Evolutionary conservation across 1,140 invertebrate genomes (phyloP).

Genomic region (Macrobrachium nipponense): DNA sequence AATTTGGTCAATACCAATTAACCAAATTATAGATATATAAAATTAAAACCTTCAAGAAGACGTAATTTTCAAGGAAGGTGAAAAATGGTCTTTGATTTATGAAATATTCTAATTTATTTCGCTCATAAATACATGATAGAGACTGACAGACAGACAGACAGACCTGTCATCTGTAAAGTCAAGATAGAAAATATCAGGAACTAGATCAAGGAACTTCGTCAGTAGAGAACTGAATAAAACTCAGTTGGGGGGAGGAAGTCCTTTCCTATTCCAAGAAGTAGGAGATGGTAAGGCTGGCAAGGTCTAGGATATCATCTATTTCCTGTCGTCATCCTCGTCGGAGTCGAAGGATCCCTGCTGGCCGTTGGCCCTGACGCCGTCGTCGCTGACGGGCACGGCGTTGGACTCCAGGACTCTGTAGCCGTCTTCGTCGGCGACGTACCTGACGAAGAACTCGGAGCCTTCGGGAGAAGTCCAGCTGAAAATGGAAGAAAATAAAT

Average conservation of each 20-base stretch:
- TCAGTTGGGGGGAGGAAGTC: not conserved
- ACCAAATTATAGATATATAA: too few species aligned
- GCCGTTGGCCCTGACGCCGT: conserved; percentile 41
- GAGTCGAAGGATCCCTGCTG: conserved; percentile 20
- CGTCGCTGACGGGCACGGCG: conserved; percentile 44
- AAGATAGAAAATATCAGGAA: too few species aligned
- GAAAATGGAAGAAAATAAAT: too few species aligned
- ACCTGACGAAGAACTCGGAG: conserved; percentile 47
- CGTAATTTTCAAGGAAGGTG: too few species aligned
- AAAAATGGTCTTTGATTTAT: too few species aligned
- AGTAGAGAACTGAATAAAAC: not conserved
- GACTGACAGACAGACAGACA: too few species aligned
- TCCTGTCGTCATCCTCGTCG: not conserved
- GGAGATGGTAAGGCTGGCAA: not conserved
- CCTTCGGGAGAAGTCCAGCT: conserved; percentile 48
- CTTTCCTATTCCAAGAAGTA: not conserved
- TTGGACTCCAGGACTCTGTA: conserved; percentile 52
- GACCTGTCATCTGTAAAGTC: too few species aligned
- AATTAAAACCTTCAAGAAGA: too few species aligned
- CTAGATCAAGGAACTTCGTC: too few species aligned
- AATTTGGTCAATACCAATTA: too few species aligned
- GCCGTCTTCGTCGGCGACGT: conserved; percentile 54
- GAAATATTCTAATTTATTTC: too few species aligned
- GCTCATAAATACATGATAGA: too few species aligned
- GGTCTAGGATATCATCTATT: not conserved